phyloP scores from a whole-genome alignment of 1,140 invertebrate species.

The Fopius arisanus region DNA sequence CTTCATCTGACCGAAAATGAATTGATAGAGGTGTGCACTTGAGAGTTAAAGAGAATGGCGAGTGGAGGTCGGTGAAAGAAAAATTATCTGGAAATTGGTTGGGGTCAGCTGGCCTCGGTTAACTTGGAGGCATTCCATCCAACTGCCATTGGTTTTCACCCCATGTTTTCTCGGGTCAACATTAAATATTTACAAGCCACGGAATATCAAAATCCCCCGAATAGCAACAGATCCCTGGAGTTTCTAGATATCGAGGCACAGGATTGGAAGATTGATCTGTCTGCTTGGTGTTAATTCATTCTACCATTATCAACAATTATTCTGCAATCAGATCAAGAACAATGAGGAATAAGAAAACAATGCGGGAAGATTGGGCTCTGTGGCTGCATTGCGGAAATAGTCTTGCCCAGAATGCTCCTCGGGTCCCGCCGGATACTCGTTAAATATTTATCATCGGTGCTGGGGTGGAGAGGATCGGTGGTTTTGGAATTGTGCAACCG shows the following conservation, averaged over 20 bases:
- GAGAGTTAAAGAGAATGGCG: not conserved
- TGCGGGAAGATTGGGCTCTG: not conserved
- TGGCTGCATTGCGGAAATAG: not conserved
- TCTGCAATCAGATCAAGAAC: not conserved
- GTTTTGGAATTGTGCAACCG: conserved; percentile 7
- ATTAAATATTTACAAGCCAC: conserved; percentile 48
- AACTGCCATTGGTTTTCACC: conserved; percentile 38
- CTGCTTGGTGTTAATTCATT: not conserved
- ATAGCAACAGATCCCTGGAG: not conserved
- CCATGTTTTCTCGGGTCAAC: conserved; percentile 42
- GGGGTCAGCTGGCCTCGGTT: not conserved
- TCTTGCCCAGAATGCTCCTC: not conserved
- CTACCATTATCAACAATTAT: not conserved
- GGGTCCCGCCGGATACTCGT: conserved; percentile 24
- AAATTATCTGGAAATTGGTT: not conserved
- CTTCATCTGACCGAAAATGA: conserved; percentile 43
- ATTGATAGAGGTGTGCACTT: conserved; percentile 34
- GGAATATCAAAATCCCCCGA: conserved; percentile 23
- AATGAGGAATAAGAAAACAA: not conserved
- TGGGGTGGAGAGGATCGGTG: not conserved
- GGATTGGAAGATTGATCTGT: not conserved
- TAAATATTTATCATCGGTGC: conserved; percentile 28
- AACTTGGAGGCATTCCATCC: not conserved
- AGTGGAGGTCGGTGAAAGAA: not conserved
- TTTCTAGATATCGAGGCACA: not conserved